phyloP scores from a whole-genome alignment of 1,140 invertebrate species.

The Gryllus bimaculatus region DNA sequence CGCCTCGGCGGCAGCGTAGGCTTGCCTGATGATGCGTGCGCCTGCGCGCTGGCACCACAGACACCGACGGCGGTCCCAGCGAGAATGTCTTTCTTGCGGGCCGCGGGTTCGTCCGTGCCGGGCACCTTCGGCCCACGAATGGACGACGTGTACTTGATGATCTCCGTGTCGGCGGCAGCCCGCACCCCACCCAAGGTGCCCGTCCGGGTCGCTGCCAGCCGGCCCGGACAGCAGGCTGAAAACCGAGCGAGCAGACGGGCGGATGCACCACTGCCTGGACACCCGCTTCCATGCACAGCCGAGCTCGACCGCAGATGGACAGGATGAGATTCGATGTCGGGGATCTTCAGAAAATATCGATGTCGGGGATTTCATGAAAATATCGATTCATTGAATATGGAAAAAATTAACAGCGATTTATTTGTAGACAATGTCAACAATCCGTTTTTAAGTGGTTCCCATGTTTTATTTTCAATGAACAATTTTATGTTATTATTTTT shows the following conservation, averaged over 20 bases:
- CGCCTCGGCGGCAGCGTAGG: slow-evolving; percentile 34
- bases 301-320: slow-evolving; percentile 48
- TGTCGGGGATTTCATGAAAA: no score
- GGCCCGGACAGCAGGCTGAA: neutral
- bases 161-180: slow-evolving; percentile 77
- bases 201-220: slow-evolving; percentile 38
- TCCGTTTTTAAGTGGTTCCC: no score
- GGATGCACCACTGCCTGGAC: no score
- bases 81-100: slow-evolving; percentile 80
- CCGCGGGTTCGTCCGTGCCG: slow-evolving; percentile 61
- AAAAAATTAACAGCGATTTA: no score
- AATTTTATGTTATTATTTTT: no score
- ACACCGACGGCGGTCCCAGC: slow-evolving; percentile 66
- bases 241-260: no score
- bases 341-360: neutral
- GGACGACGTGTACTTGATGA: slow-evolving; percentile 79
- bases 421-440: no score
- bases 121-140: slow-evolving; percentile 72
- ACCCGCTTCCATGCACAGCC: slow-evolving; percentile 52
- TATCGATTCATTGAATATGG: neutral
- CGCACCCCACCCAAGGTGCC: slow-evolving; percentile 68
- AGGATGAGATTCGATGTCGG: neutral
- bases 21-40: slow-evolving; percentile 22
- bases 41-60: slow-evolving; percentile 42
- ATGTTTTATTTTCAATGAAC: no score